Conservation (phyloP, 2,113 vertebrate species). For the Nerophis ophidion region DNA sequence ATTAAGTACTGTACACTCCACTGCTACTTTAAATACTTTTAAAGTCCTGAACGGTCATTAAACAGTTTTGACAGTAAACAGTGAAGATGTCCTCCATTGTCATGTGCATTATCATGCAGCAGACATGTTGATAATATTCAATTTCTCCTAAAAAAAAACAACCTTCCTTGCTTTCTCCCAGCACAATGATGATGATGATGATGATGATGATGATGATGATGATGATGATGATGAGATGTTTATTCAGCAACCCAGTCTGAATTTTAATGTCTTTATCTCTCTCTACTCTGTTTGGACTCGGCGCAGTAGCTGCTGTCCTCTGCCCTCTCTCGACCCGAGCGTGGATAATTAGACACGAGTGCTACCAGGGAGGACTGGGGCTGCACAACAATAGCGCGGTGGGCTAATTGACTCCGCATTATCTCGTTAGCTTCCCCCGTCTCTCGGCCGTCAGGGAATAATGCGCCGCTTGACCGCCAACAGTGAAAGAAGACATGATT, state of each 20-base stretch:
- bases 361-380: constrained; percentile 35
- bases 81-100: too few species aligned
- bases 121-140: too few species aligned
- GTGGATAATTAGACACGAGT: constrained; percentile 81
- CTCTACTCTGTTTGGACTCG: background rate
- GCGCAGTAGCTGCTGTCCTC: constrained; percentile 64
- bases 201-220: constrained; percentile 16
- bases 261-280: constrained; percentile 15
- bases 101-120: too few species aligned
- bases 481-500: background rate
- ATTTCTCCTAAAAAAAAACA: too few species aligned
- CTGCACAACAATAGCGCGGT: constrained; percentile 51
- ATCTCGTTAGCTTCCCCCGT: constrained; percentile 56
- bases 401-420: constrained; percentile 72
- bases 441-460: constrained; percentile 18
- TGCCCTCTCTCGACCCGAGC: constrained; percentile 62
- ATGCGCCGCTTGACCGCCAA: constrained; percentile 7
- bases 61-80: too few species aligned
- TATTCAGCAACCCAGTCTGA: background rate
- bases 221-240: constrained; percentile 18
- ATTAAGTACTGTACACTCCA: too few species aligned
- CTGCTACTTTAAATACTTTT: too few species aligned
- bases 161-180: constrained; percentile 1
- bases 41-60: too few species aligned
- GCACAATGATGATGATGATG: constrained; percentile 6